Conservation (phyloP, 2,113 vertebrate species). For the Athene cunicularia region DNA sequence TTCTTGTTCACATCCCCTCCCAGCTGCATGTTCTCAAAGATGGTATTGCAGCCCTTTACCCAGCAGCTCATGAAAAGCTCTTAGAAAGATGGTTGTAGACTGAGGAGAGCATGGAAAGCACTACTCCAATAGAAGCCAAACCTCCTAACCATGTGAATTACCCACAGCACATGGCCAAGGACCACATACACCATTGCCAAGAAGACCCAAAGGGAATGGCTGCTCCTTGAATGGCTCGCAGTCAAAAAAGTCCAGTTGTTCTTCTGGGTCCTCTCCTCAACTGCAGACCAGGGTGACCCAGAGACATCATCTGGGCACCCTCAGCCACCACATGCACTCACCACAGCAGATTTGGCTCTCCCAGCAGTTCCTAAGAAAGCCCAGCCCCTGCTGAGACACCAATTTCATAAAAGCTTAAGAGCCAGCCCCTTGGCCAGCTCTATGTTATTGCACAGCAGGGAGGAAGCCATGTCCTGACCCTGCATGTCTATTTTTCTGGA, state of each 20-base stretch:
- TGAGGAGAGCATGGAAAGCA: background rate
- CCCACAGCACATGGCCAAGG: background rate
- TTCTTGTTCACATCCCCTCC: background rate
- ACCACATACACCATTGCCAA: background rate
- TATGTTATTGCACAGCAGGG: background rate
- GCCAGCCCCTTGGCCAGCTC: background rate
- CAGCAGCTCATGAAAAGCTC: background rate
- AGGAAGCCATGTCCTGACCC: accelerated
- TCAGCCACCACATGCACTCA: background rate
- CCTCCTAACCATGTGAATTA: background rate
- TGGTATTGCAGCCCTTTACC: background rate
- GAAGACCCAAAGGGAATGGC: background rate
- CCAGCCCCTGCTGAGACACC: background rate
- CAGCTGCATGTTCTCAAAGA: background rate
- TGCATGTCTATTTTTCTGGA: background rate
- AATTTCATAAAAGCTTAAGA: background rate
- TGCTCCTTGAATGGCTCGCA: background rate
- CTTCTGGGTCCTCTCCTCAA: background rate
- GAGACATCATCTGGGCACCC: background rate
- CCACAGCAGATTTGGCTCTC: background rate
- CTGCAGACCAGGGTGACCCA: background rate
- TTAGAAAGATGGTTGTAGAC: background rate
- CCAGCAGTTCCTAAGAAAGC: background rate
- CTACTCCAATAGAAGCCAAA: background rate
- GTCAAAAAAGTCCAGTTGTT: background rate